These are phyloP conservation scores for Melinopterus prodromus DNA, from an alignment of 2,888 invertebrate genomes.

Conservation along the genomic window DNA sequence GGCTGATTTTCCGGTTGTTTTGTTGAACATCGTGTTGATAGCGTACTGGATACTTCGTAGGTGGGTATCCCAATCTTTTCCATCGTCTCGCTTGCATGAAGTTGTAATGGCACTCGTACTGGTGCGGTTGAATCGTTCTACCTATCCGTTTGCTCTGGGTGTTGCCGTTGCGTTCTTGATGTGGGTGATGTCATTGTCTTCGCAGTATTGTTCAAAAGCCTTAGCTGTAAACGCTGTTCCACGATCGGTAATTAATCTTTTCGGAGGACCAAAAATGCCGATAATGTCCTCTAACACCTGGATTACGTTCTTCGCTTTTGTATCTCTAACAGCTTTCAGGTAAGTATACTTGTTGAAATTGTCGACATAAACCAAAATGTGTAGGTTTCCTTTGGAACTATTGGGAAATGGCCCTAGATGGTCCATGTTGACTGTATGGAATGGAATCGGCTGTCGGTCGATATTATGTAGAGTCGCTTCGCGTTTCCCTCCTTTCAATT, in stretches of 20 bases:
- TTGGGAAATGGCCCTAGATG: conserved; percentile 42
- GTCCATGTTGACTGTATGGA: conserved; percentile 38
- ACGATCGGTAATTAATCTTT: conserved; percentile 35
- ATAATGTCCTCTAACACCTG: conserved; percentile 32
- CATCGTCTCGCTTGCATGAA: conserved; percentile 19
- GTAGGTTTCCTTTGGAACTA: conserved; percentile 32
- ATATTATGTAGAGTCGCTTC: conserved; percentile 36
- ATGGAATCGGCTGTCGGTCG: conserved; percentile 35
- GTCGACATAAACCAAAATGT: conserved; percentile 39
- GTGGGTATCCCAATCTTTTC: conserved; percentile 17
- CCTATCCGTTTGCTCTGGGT: conserved; percentile 37
- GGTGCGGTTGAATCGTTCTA: conserved; percentile 33
- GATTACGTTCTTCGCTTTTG: conserved; percentile 16
- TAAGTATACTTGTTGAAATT: conserved; percentile 34
- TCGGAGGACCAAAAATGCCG: conserved; percentile 32
- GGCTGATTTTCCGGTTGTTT: conserved; percentile 13
- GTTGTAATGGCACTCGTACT: conserved; percentile 23
- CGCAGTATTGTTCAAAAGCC: conserved; percentile 31
- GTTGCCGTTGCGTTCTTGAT: conserved; percentile 36
- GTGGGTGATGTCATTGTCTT: conserved; percentile 31
- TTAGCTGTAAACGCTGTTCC: conserved; percentile 33
- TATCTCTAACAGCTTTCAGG: conserved; percentile 27
- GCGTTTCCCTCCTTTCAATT: conserved; percentile 37
- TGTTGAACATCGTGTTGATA: conserved; percentile 10
- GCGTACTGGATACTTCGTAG: conserved; percentile 22